phyloP scores from a whole-genome alignment of 2,113 vertebrate species.

The Dolichallabes microphthalmus region DNA sequence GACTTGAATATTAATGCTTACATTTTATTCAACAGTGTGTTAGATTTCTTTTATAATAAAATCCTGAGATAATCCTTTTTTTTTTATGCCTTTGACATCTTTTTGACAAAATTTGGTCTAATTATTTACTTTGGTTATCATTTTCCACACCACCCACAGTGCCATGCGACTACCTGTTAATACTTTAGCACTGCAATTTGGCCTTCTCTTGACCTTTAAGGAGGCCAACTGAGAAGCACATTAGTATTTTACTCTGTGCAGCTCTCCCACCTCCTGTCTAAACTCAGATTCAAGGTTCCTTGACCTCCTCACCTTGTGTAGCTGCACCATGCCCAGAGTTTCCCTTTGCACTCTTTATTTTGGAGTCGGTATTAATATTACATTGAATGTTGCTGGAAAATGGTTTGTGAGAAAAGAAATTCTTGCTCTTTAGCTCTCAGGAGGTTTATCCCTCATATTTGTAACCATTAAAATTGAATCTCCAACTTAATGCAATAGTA shows the following conservation, averaged over 20 bases:
- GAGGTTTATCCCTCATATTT: neutral
- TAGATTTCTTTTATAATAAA: neutral
- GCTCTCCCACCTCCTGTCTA: neutral
- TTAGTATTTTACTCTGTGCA: neutral
- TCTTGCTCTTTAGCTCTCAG: neutral
- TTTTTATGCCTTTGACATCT: neutral
- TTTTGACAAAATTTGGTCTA: neutral
- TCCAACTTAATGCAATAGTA: neutral
- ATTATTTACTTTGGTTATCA: neutral
- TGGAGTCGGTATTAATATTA: neutral
- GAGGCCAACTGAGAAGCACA: neutral
- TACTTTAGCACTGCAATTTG: neutral
- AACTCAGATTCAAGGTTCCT: neutral
- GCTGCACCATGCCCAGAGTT: no score
- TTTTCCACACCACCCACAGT: neutral
- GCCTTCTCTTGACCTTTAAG: neutral
- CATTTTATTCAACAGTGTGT: neutral
- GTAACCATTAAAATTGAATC: neutral
- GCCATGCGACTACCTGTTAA: neutral
- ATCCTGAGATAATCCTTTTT: neutral
- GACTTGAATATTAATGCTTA: neutral
- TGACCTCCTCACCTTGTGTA: neutral
- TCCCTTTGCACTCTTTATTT: neutral
- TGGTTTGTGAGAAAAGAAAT: neutral
- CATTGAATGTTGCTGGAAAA: neutral